phyloP scores from a whole-genome alignment of 2,888 invertebrate genomes.

The Nezara viridula region DNA sequence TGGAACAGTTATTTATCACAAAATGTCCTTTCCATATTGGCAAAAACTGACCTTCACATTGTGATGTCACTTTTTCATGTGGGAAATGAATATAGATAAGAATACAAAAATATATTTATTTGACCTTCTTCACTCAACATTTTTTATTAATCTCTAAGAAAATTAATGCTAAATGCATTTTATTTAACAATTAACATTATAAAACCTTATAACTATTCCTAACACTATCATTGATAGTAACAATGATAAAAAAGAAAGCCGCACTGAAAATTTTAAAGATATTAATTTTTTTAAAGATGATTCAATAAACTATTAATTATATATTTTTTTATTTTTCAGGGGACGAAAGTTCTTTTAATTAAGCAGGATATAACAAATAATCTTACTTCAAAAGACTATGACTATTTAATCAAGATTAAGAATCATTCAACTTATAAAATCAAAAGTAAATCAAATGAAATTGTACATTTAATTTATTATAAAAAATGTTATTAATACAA shows the following conservation, averaged over 20 bases:
- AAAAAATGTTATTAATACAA: not conserved
- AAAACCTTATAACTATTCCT: not conserved
- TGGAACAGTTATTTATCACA: not conserved
- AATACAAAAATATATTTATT: slow-evolving; percentile 37
- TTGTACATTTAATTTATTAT: not conserved
- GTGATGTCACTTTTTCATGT: not conserved
- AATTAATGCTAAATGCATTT: not conserved
- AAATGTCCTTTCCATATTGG: not conserved
- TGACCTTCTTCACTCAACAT: not conserved
- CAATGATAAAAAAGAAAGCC: not conserved
- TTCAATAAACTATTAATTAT: not conserved
- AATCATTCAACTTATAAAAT: not conserved
- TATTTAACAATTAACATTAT: not conserved
- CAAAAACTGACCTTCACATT: not conserved
- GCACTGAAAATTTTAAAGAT: not conserved
- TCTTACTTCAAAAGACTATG: not conserved
- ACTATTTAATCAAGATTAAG: not conserved
- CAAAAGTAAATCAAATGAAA: not conserved
- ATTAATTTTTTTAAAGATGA: not conserved
- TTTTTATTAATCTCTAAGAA: not conserved
- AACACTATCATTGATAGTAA: not conserved
- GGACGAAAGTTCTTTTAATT: slow-evolving; percentile 12
- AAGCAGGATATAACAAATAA: not conserved
- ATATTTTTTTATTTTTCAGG: not conserved
- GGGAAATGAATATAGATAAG: slow-evolving; percentile 12